Conservation (phyloP, 2,888 invertebrate species). For the Nephrotoma flavescens region DNA sequence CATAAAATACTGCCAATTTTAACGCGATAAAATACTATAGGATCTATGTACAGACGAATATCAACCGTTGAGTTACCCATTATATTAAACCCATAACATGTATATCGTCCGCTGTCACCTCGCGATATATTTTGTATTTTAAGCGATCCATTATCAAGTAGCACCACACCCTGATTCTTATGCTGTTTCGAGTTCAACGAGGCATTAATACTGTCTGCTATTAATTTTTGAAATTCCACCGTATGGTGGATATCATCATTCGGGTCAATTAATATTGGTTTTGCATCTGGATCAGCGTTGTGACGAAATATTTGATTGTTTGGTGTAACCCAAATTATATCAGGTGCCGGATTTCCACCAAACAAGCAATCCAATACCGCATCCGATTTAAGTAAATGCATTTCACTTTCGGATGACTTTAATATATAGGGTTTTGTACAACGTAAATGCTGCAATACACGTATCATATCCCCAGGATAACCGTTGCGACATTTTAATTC, state of each 20-base stretch:
- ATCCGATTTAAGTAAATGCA: conserved; percentile 47
- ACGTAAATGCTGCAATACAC: conserved; percentile 52
- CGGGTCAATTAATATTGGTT: conserved; percentile 24
- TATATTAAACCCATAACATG: conserved; percentile 74
- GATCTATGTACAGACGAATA: conserved; percentile 69
- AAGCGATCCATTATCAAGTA: conserved; percentile 66
- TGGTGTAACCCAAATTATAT: conserved; percentile 77
- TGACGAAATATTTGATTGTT: conserved; percentile 55
- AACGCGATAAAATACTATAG: conserved; percentile 67
- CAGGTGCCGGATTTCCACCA: conserved; percentile 60
- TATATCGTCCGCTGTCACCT: conserved; percentile 72
- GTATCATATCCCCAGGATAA: conserved; percentile 54
- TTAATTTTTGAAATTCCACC: conserved; percentile 22
- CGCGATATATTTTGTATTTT: conserved; percentile 54
- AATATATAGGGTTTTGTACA: conserved; percentile 51
- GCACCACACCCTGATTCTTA: conserved; percentile 38
- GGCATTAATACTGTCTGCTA: neutral
- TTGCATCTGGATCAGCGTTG: conserved; percentile 51
- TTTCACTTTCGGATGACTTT: conserved; percentile 43
- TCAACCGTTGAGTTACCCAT: conserved; percentile 62
- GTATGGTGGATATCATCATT: conserved; percentile 22
- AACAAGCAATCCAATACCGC: conserved; percentile 65
- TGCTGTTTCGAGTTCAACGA: neutral
- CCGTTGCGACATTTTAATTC: conserved; percentile 50
- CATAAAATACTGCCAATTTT: conserved; percentile 71